A percentile compares a stretch with the other conserved stretches of the same genome.
Conservation (phyloP, 2,113 vertebrate species). For the Xyrauchen texanus region DNA sequence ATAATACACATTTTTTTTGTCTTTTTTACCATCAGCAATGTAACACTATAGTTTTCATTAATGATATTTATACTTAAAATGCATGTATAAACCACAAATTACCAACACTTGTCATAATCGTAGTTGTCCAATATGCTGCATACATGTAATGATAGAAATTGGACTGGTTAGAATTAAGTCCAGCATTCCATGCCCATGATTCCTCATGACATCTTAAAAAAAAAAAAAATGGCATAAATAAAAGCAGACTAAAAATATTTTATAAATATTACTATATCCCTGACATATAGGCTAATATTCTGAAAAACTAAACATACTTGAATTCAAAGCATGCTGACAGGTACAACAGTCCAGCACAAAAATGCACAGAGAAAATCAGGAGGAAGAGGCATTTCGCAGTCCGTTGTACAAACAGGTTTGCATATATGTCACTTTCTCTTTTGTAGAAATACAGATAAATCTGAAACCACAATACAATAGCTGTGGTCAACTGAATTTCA, state of each 20-base stretch:
- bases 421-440: conserved; percentile 39
- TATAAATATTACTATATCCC: not conserved
- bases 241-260: not conserved
- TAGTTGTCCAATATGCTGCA: conserved; percentile 24
- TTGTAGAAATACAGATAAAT: conserved; percentile 44
- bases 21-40: too few species aligned
- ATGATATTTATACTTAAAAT: not conserved
- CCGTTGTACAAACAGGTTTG: conserved; percentile 29
- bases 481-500: not conserved
- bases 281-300: not conserved
- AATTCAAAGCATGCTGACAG: conserved; percentile 22
- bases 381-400: conserved; percentile 44
- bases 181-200: conserved; percentile 42
- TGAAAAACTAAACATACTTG: conserved; percentile 19
- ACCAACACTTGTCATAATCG: conserved; percentile 39
- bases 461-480: conserved; percentile 25
- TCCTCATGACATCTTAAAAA: conserved; percentile 38
- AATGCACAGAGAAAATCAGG: conserved; percentile 39
- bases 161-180: conserved; percentile 14
- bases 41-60: too few species aligned
- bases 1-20: too few species aligned
- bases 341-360: conserved; percentile 41
- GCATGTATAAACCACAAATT: not conserved
- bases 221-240: not conserved
- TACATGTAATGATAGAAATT: conserved; percentile 42